Evolutionary conservation across 2,888 invertebrate species (phyloP), one percentile per base, ranked within the genome.

Genomic region (Hoplodrina ambigua): DNA sequence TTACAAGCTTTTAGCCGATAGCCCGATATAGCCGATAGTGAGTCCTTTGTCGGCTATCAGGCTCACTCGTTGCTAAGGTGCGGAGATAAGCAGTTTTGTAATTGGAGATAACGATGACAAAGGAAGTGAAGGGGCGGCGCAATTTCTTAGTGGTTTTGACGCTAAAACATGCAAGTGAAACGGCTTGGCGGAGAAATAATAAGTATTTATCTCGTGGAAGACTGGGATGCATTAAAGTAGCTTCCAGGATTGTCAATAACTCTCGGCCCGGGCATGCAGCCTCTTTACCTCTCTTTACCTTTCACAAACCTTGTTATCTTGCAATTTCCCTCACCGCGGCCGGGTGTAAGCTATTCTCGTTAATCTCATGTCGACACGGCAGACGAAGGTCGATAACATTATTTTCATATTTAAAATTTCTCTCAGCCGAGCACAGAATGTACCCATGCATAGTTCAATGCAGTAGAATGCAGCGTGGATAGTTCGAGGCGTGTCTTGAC

Each of bases 1-100:
- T 44, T 33, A 30, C 59, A 44, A 64, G 72, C 77, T 76, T 72
- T 80, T 65, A 71, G 54, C 53, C 19, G 72, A 78, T 80, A 69
- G 59, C 70, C 75, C n/a, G 52, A 54, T 61, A 61, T 64, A 50
- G 56, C 41, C 17, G 20, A 66, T 54, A 61, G 44, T 25, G 61
- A 15, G 17, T 52, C 54, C 74, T 54, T 72, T 74, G 56, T 69
- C 54, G 75, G 75, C 60, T 59, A 52, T 57, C 49, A 8, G 53
- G 20, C 46, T 41, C 50, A n/a, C 50, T 50, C 49, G 61, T 75
- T 41, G 52, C 62, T 52, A 52, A 37, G 13, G 59, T 11, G 25
- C 20, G 41, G 46, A 54, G 80, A 76, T 76, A 76, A 63, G 67
- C 46, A 30, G 58, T 57, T 49, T 73, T 50, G 37, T 41, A 41